phyloP scores from a whole-genome alignment of 2,797 vertebrate genomes.

The Micrastur ruficollis region DNA sequence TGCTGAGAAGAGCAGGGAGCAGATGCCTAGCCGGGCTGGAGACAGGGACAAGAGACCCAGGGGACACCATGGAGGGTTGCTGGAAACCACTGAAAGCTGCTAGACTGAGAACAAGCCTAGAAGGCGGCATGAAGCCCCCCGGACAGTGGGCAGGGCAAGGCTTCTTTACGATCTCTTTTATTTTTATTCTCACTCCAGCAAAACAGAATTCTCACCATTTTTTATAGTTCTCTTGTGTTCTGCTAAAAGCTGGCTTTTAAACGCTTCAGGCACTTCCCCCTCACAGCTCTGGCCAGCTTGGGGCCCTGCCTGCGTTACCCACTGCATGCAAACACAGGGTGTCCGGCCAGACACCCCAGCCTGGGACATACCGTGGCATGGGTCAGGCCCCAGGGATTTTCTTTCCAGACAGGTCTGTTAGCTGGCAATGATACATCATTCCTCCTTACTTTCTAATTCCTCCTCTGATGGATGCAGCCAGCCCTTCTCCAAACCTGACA shows the following conservation, averaged over 20 bases:
- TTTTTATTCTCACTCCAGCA: background rate
- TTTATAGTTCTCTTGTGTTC: background rate
- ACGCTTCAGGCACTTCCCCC: background rate
- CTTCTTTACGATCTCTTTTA: background rate
- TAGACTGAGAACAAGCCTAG: background rate
- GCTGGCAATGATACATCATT: conserved; percentile 30
- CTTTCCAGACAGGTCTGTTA: background rate
- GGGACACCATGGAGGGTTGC: background rate
- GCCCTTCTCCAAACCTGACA: conserved; percentile 65
- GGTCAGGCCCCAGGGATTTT: background rate
- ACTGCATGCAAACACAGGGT: background rate
- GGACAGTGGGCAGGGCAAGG: background rate
- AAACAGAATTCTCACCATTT: background rate
- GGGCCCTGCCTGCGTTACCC: background rate
- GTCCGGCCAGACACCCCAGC: background rate
- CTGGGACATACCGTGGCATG: background rate
- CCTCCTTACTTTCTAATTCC: conserved; percentile 50
- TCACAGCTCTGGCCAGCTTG: background rate
- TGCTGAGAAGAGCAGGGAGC: background rate
- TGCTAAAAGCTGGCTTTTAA: background rate
- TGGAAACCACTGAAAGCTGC: background rate
- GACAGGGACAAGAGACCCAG: background rate
- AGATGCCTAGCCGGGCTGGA: background rate
- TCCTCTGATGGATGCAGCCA: conserved; percentile 58
- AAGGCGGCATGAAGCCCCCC: background rate